Percentiles rank a stretch among this genome's conserved stretches.
These are phyloP conservation scores for Aurelia aurita DNA, from an alignment of 30 jellyfish, hydroid and myxozoan genomes.

Conservation along the genomic window DNA sequence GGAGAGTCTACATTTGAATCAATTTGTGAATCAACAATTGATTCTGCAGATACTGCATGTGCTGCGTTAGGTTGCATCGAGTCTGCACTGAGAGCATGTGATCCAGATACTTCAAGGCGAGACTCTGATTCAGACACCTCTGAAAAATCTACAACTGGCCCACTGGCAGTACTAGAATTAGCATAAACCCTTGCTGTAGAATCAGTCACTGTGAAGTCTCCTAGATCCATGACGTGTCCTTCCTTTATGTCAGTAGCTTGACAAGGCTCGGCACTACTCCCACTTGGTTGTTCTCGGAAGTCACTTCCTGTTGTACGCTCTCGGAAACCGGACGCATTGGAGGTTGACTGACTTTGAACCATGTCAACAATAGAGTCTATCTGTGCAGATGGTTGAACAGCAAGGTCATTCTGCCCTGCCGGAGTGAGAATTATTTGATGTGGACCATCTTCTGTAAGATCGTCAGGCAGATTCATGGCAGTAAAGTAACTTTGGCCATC, in stretches of 20 bases:
- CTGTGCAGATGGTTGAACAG: conserved; percentile 16
- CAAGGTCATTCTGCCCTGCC: conserved; percentile 26
- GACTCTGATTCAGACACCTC: conserved; percentile 19
- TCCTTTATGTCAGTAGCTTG: not conserved
- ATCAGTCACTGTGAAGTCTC: conserved; percentile 67
- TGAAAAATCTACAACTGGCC: not conserved
- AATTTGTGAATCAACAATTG: conserved; percentile 46
- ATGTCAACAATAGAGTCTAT: conserved; percentile 1
- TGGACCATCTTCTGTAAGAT: conserved; percentile 11
- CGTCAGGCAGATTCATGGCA: conserved; percentile 51
- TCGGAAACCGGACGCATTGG: not conserved
- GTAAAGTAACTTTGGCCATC: conserved; percentile 67
- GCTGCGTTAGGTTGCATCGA: conserved; percentile 20
- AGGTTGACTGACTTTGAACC: not conserved
- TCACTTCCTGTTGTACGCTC: not conserved
- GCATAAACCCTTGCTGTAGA: conserved; percentile 53
- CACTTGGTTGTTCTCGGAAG: not conserved
- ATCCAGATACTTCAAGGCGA: conserved; percentile 51
- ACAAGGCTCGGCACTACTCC: not conserved
- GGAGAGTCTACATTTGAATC: conserved; percentile 38
- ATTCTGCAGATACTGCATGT: conserved; percentile 12
- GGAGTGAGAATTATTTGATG: conserved; percentile 55
- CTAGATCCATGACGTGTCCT: conserved; percentile 3
- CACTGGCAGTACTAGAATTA: conserved; percentile 30
- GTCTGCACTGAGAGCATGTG: conserved; percentile 40